Evolutionary conservation across 2,888 invertebrate genomes (phyloP).

Genomic region (Andrena haemorrhoa): DNA sequence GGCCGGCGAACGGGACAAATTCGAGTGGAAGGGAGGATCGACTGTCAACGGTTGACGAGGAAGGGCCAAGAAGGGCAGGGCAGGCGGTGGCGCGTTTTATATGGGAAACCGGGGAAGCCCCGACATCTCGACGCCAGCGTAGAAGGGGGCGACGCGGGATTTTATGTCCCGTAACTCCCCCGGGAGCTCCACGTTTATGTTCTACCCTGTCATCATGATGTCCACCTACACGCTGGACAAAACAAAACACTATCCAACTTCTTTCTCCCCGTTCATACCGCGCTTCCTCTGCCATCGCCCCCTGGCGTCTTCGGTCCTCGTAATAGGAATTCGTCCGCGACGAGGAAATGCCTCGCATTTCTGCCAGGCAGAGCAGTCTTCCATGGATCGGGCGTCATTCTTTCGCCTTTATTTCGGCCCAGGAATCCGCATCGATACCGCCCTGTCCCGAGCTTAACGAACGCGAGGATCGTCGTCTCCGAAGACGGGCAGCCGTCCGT

Average conservation of each 20-base stretch:
- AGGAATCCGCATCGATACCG: slow-evolving; percentile 64
- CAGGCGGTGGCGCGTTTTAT: slow-evolving; percentile 67
- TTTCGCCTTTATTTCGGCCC: slow-evolving; percentile 70
- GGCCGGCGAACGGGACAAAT: slow-evolving; percentile 75
- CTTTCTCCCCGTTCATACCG: slow-evolving; percentile 35
- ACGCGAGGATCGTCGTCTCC: slow-evolving; percentile 24
- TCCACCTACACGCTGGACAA: slow-evolving; percentile 81
- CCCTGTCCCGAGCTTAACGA: slow-evolving; percentile 40
- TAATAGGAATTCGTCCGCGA: slow-evolving; percentile 75
- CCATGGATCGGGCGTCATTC: slow-evolving; percentile 54
- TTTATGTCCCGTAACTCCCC: slow-evolving; percentile 84
- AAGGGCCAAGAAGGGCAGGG: slow-evolving; percentile 60
- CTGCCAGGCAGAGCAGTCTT: slow-evolving; percentile 49
- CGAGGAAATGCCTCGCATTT: slow-evolving; percentile 73
- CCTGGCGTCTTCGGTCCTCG: slow-evolving; percentile 46
- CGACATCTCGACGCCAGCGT: slow-evolving; percentile 83
- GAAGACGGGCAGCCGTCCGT: neutral
- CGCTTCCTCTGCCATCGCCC: neutral
- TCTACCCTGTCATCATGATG: slow-evolving; percentile 83
- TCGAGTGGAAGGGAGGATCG: slow-evolving; percentile 78
- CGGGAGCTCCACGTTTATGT: slow-evolving; percentile 82
- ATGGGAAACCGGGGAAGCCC: slow-evolving; percentile 76
- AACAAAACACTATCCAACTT: slow-evolving; percentile 80
- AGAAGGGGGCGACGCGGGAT: slow-evolving; percentile 79
- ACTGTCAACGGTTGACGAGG: slow-evolving; percentile 78